Percentiles rank a stretch among this genome's conserved stretches.
Conservation (phyloP, 2,797 vertebrate genomes). For the Cheirogaleus major region DNA sequence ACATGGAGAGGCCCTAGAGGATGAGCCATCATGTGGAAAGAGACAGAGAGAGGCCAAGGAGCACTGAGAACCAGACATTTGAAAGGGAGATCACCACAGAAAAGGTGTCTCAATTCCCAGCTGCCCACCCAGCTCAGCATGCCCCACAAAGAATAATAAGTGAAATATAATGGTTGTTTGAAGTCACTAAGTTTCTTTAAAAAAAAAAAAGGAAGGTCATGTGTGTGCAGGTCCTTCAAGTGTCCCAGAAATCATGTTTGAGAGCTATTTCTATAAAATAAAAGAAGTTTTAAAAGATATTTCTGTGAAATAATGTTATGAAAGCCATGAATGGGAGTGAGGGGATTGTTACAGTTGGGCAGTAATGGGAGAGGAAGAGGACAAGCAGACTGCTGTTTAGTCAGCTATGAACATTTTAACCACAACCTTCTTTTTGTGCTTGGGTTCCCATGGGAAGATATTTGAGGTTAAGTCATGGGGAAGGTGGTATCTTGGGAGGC, state of each 20-base stretch:
- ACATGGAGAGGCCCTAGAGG: not conserved
- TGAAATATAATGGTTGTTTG: not conserved
- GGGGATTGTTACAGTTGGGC: not conserved
- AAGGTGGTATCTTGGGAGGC: not conserved
- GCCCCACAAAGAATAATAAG: not conserved
- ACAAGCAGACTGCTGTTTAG: not conserved
- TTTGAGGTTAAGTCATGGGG: not conserved
- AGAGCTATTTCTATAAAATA: conserved; percentile 33
- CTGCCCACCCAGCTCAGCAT: not conserved
- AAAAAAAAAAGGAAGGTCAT: not conserved
- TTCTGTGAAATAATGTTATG: conserved; percentile 19
- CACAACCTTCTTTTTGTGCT: not conserved
- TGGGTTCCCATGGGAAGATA: not conserved
- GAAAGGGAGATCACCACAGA: not conserved
- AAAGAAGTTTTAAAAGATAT: not conserved
- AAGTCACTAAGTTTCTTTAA: not conserved
- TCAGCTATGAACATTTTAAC: not conserved
- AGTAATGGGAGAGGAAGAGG: not conserved
- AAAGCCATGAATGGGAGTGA: not conserved
- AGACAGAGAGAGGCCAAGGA: not conserved
- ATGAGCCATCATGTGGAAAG: not conserved
- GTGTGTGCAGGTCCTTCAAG: not conserved
- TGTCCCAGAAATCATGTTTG: not conserved
- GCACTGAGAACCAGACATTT: not conserved
- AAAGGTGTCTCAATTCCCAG: not conserved